Evolutionary conservation across 2,888 invertebrate genomes (phyloP).

Genomic region (Digitonthophagus gazella): DNA sequence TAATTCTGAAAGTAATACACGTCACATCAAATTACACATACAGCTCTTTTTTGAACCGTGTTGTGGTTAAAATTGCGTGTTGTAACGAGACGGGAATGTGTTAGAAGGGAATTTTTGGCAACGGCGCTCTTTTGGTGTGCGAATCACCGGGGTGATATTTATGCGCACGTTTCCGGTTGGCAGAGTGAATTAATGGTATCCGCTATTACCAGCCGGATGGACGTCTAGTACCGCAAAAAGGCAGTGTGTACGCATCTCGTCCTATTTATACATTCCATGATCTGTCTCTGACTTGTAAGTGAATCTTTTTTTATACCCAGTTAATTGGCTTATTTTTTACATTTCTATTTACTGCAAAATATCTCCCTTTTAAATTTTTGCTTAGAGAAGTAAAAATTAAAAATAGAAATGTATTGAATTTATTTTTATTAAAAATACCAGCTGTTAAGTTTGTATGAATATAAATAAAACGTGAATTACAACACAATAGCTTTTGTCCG

Average conservation of each 20-base stretch:
- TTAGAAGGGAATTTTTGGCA: not conserved
- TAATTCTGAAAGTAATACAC: not conserved
- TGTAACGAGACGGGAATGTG: not conserved
- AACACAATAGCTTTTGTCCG: not conserved
- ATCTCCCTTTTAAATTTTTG: too few species aligned
- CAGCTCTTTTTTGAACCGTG: not conserved
- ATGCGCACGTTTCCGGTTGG: not conserved
- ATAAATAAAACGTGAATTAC: not conserved
- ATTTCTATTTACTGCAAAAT: not conserved
- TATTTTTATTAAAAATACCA: too few species aligned
- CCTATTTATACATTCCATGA: not conserved
- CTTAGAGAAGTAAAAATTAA: too few species aligned
- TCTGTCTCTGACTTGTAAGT: not conserved
- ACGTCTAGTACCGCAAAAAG: not conserved
- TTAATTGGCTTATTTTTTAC: not conserved
- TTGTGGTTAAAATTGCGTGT: not conserved
- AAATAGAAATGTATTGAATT: not conserved
- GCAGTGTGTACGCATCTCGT: not conserved
- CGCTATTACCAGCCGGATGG: not conserved
- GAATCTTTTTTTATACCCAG: not conserved
- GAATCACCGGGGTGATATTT: not conserved
- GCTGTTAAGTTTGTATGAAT: not conserved
- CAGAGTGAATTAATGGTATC: not conserved
- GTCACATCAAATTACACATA: not conserved
- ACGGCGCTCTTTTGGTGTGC: not conserved